These are phyloP conservation scores for Ommatoiulus sabulosus DNA, from an alignment of 2,888 invertebrate species.

Conservation along the genomic window DNA sequence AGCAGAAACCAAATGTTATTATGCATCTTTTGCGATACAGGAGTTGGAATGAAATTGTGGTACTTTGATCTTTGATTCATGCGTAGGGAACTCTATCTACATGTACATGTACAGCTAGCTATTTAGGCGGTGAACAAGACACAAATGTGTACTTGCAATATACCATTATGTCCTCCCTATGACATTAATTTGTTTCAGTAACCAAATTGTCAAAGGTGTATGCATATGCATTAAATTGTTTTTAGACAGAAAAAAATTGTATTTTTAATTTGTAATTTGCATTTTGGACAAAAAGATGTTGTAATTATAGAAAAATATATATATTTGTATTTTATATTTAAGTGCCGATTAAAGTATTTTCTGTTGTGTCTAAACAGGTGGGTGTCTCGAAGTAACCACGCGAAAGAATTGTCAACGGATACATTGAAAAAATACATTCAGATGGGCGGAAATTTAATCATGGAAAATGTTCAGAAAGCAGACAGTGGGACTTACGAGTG, in stretches of 20 bases:
- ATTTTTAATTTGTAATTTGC: too few species aligned
- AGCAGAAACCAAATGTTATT: background rate
- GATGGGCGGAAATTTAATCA: conserved; percentile 93
- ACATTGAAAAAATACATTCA: conserved; percentile 69
- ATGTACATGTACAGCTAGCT: background rate
- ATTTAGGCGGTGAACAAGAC: background rate
- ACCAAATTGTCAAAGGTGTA: too few species aligned
- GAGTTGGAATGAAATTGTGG: background rate
- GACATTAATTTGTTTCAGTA: too few species aligned
- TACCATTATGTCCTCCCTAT: background rate
- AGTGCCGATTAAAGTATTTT: background rate
- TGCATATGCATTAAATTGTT: too few species aligned
- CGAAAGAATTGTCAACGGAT: background rate
- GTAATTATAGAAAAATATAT: too few species aligned
- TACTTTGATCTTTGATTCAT: background rate
- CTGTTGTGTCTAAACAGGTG: background rate
- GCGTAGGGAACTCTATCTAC: background rate
- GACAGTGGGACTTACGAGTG: conserved; percentile 96
- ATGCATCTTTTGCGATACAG: background rate
- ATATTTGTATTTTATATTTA: background rate
- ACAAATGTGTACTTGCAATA: background rate
- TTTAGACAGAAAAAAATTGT: too few species aligned
- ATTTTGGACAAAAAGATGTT: background rate
- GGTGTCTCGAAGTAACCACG: conserved; percentile 5
- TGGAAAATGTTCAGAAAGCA: conserved; percentile 90